These are phyloP conservation scores for Knipowitschia caucasica DNA, from an alignment of 2,797 vertebrate genomes.

Conservation along the genomic window DNA sequence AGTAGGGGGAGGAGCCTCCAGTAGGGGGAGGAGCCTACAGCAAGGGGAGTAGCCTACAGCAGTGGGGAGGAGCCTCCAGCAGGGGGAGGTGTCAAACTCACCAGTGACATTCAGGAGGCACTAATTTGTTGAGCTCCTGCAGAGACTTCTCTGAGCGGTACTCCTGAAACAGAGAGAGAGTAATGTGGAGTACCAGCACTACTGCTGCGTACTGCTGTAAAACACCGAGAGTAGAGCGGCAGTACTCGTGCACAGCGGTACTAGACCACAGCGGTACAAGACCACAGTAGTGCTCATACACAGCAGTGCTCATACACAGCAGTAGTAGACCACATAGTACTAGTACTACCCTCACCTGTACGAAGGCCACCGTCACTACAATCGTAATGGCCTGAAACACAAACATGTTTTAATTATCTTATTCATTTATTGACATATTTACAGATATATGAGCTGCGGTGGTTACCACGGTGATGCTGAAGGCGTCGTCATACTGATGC, in stretches of 20 bases:
- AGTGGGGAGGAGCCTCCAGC: too few relatives aligned
- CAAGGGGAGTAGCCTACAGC: too few relatives aligned
- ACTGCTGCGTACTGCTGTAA: background rate
- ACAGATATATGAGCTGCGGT: too few relatives aligned
- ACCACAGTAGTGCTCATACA: background rate
- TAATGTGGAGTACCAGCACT: background rate
- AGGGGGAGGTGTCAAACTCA: too few relatives aligned
- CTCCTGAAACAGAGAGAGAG: slow-evolving; percentile 71
- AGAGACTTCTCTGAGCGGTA: slow-evolving; percentile 98
- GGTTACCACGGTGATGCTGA: slow-evolving; percentile 78
- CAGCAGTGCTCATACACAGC: too few relatives aligned
- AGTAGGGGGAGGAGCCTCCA: too few relatives aligned
- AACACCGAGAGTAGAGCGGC: background rate
- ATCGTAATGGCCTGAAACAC: slow-evolving; percentile 90
- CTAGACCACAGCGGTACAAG: too few relatives aligned
- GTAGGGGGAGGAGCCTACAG: too few relatives aligned
- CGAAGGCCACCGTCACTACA: slow-evolving; percentile 95
- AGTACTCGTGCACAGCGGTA: background rate
- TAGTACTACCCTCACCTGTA: slow-evolving; percentile 88
- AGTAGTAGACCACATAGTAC: background rate
- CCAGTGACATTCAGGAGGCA: slow-evolving; percentile 97
- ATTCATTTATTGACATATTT: too few relatives aligned
- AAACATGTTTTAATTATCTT: too few relatives aligned
- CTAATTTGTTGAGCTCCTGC: slow-evolving; percentile 92
- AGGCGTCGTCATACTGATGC: slow-evolving; percentile 96